Base-by-base conservation (phyloP, 2,797 vertebrate species). In the Morus bassanus region DNA sequence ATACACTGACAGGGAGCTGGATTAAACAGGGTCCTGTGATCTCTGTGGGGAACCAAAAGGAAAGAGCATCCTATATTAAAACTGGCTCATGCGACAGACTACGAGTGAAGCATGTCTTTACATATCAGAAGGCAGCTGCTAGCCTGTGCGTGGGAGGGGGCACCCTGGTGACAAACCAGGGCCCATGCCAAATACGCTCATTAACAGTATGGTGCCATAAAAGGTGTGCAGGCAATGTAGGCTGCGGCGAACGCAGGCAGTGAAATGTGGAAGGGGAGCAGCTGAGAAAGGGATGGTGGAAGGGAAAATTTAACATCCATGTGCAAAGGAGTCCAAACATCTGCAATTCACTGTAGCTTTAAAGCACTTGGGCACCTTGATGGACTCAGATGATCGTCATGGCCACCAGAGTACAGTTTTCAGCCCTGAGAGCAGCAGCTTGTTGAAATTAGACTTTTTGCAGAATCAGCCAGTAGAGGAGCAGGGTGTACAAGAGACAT, bases 1-100 rank as follows among this genome's bases (percentile, higher is more conserved):
- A 2, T 63, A 18, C 63, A n/a, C 61, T 22, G 3, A 18, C 80
- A 61, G 88, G 75, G 86, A 95, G 85, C 89, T 91, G 90, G 81
- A 95, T 94, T 92, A 91, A 87, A 83, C 61, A 75, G 84, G 81
- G 86, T 80, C 76, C 95, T 94, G 86, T 96, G 88, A 87, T 94
- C 84, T 80, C 90, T 51, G 59, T 18, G 11, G 31, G 59, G 73
- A 93, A 65, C 80, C 91, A 67, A 64, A 92, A 92, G 88, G 74
- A 94, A 91, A 89, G 84, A 91, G 81, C 80, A 95, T 57, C 93
- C 75, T 7, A 13, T 82, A 75, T 93, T n/a, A 30, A 72, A 89
- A n/a, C 28, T 35, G 70, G 64, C 64, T 88, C 60, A 18, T 13
- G 4, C 1, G 1, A 11, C 65, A 35, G 90, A 1, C 75, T 61